phyloP scores from a whole-genome alignment of 2,113 vertebrate genomes.

The Meriones unguiculatus region DNA sequence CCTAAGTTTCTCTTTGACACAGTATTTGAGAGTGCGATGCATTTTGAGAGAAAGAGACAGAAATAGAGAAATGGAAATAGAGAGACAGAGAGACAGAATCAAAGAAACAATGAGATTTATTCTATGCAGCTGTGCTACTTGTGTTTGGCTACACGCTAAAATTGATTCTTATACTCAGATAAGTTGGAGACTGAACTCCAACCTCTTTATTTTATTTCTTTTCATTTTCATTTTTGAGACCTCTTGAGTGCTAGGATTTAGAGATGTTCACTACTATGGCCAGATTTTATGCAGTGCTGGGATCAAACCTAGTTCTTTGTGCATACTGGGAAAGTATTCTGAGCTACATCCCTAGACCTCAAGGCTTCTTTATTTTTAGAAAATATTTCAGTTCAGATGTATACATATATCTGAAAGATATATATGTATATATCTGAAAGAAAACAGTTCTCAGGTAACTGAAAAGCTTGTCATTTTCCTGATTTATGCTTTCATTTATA shows the following conservation, averaged over 20 bases:
- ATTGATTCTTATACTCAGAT: neutral
- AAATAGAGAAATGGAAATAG: neutral
- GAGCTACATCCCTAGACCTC: neutral
- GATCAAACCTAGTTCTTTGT: neutral
- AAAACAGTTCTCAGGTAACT: constrained; percentile 34
- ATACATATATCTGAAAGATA: constrained; percentile 3
- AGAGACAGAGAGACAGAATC: neutral
- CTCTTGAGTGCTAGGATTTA: neutral
- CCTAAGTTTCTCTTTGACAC: constrained; percentile 29
- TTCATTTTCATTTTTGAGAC: neutral
- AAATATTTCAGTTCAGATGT: neutral
- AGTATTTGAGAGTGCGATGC: constrained; percentile 59
- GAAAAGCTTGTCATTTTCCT: constrained; percentile 38
- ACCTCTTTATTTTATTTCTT: neutral
- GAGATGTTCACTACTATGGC: neutral
- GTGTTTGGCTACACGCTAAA: neutral
- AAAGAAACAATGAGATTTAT: neutral
- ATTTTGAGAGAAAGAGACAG: neutral
- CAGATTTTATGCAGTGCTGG: neutral
- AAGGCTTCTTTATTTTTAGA: constrained; percentile 32
- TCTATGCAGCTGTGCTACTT: constrained; percentile 38
- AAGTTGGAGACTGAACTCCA: neutral
- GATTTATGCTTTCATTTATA: constrained; percentile 9
- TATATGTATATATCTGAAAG: constrained; percentile 13
- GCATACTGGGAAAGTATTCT: neutral